Evolutionary conservation across 2,797 vertebrate species (phyloP).

Genomic region (Alfaro cultratus): DNA sequence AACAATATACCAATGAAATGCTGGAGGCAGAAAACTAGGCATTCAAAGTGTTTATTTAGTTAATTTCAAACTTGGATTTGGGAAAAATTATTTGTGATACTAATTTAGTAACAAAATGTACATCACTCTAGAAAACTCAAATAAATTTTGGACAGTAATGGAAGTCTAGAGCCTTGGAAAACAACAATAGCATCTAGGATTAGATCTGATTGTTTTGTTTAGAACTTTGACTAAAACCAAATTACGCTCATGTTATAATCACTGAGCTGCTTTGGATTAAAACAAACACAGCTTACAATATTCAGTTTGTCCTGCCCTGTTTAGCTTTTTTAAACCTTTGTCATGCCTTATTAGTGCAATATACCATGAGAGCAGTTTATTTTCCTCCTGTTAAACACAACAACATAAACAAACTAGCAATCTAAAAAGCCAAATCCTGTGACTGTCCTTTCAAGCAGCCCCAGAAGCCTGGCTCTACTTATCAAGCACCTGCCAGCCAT

Average conservation of each 20-base stretch:
- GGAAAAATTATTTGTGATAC: not conserved
- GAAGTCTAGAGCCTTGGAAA: not conserved
- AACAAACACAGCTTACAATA: not conserved
- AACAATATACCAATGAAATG: not conserved
- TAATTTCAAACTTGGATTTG: not conserved
- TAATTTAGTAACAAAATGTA: not conserved
- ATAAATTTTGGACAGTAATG: not conserved
- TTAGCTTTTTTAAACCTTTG: slow-evolving; percentile 3
- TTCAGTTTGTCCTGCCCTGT: not conserved
- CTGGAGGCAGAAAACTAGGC: not conserved
- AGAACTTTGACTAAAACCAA: slow-evolving; percentile 4
- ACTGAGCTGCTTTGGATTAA: slow-evolving; percentile 6
- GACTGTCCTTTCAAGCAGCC: slow-evolving; percentile 72
- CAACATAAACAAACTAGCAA: slow-evolving; percentile 56
- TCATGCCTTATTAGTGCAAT: slow-evolving; percentile 40
- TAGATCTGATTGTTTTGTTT: not conserved
- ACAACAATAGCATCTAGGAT: not conserved
- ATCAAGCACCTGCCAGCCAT: slow-evolving; percentile 76
- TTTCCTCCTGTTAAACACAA: slow-evolving; percentile 45
- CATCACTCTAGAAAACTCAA: not conserved
- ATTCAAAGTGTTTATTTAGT: not conserved
- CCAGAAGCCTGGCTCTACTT: slow-evolving; percentile 69
- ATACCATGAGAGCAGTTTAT: slow-evolving; percentile 45
- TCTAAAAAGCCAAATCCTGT: slow-evolving; percentile 63
- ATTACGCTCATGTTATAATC: slow-evolving; percentile 8